Percentiles rank a stretch among this genome's conserved stretches.
Conservation (phyloP, 2,113 vertebrate species). For the Loxodonta africana region DNA sequence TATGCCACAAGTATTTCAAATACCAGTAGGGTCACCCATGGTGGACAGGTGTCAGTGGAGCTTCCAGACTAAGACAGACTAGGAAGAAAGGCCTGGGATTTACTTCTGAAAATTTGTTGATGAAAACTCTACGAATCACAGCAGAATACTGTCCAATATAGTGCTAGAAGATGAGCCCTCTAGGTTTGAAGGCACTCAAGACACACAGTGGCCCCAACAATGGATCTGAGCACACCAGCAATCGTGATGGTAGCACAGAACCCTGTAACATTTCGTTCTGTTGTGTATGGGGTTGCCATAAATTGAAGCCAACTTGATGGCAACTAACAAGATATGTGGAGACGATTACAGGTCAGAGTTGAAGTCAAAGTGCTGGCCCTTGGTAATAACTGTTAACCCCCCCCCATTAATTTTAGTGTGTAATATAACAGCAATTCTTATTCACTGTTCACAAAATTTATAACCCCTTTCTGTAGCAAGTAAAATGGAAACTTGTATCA, state of each 20-base stretch:
- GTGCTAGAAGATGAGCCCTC: background rate
- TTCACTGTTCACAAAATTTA: background rate
- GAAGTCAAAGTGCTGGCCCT: background rate
- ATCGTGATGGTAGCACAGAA: background rate
- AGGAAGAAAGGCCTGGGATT: background rate
- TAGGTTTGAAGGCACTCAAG: background rate
- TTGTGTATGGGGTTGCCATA: too few relatives aligned
- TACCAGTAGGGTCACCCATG: background rate
- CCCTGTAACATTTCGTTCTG: too few relatives aligned
- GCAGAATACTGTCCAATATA: background rate
- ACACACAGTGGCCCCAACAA: background rate
- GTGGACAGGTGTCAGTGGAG: background rate
- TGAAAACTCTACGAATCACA: background rate
- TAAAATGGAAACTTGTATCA: background rate
- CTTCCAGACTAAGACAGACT: background rate
- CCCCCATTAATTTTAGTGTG: background rate
- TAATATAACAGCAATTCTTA: slow-evolving; percentile 8
- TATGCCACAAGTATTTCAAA: background rate
- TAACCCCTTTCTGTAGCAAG: background rate
- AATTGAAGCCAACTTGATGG: too few relatives aligned
- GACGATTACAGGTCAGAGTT: background rate
- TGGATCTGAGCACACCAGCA: too few relatives aligned
- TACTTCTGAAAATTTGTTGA: background rate
- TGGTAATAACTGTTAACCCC: background rate
- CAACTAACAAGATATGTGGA: background rate